A percentile compares a stretch with the other conserved stretches of the same genome.
phyloP scores from a whole-genome alignment of 1,140 invertebrate genomes.

The Parasteatoda tepidariorum region DNA sequence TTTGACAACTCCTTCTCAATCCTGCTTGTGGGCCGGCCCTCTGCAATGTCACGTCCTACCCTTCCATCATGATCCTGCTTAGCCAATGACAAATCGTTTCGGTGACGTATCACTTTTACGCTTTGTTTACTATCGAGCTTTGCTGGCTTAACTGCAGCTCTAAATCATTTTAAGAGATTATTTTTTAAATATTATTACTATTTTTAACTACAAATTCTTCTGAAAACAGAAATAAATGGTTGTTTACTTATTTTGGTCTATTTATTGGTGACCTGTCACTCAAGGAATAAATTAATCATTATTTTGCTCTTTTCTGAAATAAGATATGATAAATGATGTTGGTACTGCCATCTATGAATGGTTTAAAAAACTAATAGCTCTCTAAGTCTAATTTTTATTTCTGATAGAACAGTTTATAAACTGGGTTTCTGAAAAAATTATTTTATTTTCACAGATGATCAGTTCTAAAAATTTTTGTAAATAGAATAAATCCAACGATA shows the following conservation, averaged over 20 bases:
- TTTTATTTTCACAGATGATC: too few species aligned
- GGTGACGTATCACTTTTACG: background rate
- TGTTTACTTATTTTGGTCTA: too few species aligned
- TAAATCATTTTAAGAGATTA: background rate
- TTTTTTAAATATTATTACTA: too few species aligned
- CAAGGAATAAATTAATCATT: too few species aligned
- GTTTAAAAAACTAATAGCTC: constrained; percentile 1
- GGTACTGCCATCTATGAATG: constrained; percentile 38
- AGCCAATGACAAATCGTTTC: constrained; percentile 57
- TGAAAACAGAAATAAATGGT: too few species aligned
- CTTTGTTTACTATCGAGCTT: constrained; percentile 12
- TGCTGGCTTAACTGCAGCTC: constrained; percentile 35
- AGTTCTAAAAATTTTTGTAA: too few species aligned
- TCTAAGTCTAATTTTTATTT: too few species aligned
- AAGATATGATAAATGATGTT: constrained; percentile 49
- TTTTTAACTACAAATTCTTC: too few species aligned
- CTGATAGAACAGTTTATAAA: too few species aligned
- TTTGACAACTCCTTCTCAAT: background rate
- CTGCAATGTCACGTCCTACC: constrained; percentile 33
- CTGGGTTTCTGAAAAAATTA: too few species aligned
- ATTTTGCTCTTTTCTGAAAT: background rate
- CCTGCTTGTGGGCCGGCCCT: constrained; percentile 24
- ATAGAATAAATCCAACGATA: too few species aligned
- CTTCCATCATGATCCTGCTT: constrained; percentile 47
- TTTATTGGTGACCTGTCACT: too few species aligned